Evolutionary conservation across 2,113 vertebrate species (phyloP).

Genomic region (Hippocampus guttulatus): DNA sequence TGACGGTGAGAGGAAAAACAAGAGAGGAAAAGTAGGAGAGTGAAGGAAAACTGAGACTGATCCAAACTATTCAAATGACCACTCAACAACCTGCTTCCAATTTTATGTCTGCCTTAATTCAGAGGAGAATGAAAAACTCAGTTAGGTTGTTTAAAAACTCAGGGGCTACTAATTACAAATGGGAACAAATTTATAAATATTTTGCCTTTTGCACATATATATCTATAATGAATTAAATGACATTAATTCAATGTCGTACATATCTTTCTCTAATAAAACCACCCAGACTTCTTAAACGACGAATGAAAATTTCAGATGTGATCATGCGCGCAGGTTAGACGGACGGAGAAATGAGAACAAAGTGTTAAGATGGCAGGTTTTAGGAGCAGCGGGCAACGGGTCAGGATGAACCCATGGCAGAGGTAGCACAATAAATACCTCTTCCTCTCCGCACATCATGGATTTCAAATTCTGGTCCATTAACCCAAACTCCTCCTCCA

Average conservation of each 20-base stretch:
- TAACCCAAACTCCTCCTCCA: slow-evolving; percentile 90
- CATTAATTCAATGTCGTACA: too few relatives aligned
- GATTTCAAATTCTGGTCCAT: slow-evolving; percentile 97
- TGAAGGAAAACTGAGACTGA: slow-evolving; percentile 30
- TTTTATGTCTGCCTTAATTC: background rate
- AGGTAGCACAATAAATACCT: slow-evolving; percentile 78
- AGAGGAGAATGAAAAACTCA: background rate
- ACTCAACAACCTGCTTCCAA: background rate
- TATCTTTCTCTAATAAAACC: too few relatives aligned
- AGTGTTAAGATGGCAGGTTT: slow-evolving; percentile 18
- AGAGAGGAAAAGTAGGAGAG: slow-evolving; percentile 55
- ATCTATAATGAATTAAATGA: too few relatives aligned
- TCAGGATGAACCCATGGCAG: slow-evolving; percentile 7
- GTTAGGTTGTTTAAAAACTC: too few relatives aligned
- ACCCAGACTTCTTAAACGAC: background rate
- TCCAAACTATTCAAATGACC: slow-evolving; percentile 1
- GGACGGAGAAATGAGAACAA: slow-evolving; percentile 25
- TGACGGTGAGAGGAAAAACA: slow-evolving; percentile 40
- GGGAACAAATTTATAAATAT: too few relatives aligned
- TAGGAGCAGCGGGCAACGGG: slow-evolving; percentile 20
- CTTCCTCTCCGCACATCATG: slow-evolving; percentile 93
- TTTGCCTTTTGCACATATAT: too few relatives aligned
- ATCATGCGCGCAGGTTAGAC: slow-evolving; percentile 19
- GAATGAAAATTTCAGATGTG: background rate
- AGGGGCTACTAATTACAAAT: too few relatives aligned